Base-by-base conservation (phyloP, 2,113 vertebrate species). In the Lipotes vexillifer region DNA sequence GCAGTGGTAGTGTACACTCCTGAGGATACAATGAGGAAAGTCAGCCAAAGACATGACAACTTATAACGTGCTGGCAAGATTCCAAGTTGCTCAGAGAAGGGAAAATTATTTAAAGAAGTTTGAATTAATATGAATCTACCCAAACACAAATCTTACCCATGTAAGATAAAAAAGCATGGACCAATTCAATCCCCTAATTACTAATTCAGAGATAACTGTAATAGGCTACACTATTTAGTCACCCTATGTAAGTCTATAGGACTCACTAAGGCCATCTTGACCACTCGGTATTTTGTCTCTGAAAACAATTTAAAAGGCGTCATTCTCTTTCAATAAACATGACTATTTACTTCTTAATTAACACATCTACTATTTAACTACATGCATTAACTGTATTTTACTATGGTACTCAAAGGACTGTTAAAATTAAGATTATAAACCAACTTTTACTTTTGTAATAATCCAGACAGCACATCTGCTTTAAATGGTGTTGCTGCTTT, bases 281-380 rank as follows among this genome's bases (percentile, higher is more conserved):
- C 38, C 95, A 92, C 49, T 12, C 84, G 52, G 18, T n/a, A 94
- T 72, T 86, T 91, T 87, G 49, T 93, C 87, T 44, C 20, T 92
- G 25, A 96, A 95, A 97, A 94, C 8, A 90, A 57, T 66, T 83
- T 92, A 59, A 49, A 49, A 49, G 12, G 14, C 85, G n/a, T 93
- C 86, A 87, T 31, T 91, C 46, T 95, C 72, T 94, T 90, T 94
- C 78, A 88, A 80, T 87, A 96, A 90, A 80, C 72, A 61, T 86
- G 29, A 87, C 36, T 91, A 83, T 88, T 87, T 94, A 55, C 71
- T 97, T 97, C 75, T 89, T 82, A 94, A 97, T 94, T 92, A 88
- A 85, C 83, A 90, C 38, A 95, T 61, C 65, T 63, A 90, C 87
- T 83, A 72, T n/a, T 92, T 71, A 94, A 90, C 46, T 88, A 72